A percentile compares a stretch with the other conserved stretches of the same genome.
These are phyloP conservation scores for Fundulus diaphanus DNA, from an alignment of 2,797 vertebrate species.

Conservation along the genomic window DNA sequence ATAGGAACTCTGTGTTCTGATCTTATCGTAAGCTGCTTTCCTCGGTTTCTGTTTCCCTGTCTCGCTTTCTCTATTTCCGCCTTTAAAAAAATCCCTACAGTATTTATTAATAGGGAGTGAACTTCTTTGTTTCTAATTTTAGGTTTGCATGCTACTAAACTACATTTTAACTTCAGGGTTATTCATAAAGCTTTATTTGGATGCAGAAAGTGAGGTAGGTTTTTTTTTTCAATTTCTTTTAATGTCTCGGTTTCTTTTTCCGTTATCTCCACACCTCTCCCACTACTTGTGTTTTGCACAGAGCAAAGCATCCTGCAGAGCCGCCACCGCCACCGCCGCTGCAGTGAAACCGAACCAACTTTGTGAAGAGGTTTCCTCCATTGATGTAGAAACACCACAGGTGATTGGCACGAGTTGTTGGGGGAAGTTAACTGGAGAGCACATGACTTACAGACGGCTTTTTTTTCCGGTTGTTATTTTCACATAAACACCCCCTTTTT, in stretches of 20 bases:
- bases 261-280: background rate
- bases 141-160: background rate
- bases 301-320: slow-evolving; percentile 36
- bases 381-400: slow-evolving; percentile 27
- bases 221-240: slow-evolving; percentile 8
- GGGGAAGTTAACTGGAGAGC: slow-evolving; percentile 44
- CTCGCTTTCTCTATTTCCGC: slow-evolving; percentile 29
- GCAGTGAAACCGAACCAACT: slow-evolving; percentile 39
- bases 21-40: slow-evolving; percentile 56
- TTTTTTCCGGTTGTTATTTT: slow-evolving; percentile 25
- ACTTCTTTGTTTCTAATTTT: background rate
- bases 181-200: background rate
- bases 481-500: slow-evolving; percentile 42
- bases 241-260: slow-evolving; percentile 37
- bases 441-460: slow-evolving; percentile 44
- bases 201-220: background rate
- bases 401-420: slow-evolving; percentile 35
- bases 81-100: slow-evolving; percentile 14
- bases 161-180: background rate
- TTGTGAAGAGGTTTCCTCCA: slow-evolving; percentile 54
- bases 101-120: slow-evolving; percentile 14
- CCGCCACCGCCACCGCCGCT: slow-evolving; percentile 3
- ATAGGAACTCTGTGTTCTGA: slow-evolving; percentile 46
- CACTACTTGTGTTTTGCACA: slow-evolving; percentile 7
- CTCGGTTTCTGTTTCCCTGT: slow-evolving; percentile 40